Base-by-base conservation (phyloP, 2,797 vertebrate genomes). In the Squalus acanthias region DNA sequence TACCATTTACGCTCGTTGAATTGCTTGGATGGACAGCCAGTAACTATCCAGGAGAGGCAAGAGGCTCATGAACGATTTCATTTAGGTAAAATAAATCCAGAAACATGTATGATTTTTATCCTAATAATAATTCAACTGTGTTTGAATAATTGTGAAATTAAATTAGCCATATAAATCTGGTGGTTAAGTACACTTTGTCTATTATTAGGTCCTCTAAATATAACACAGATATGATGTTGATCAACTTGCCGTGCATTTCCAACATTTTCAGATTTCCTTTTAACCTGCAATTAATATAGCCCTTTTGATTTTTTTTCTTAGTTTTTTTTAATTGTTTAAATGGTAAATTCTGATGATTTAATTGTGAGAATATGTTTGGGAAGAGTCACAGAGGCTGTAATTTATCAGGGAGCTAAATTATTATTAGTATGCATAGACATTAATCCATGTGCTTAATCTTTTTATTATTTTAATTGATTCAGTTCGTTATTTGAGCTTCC, bases 1-100 rank as follows among this genome's bases (percentile, higher is more conserved):
- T 99, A 98, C 97, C 98, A 99, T 96, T 96, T 99, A 96, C 97
- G 98, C 96, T 98, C 98, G 0, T 96, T 99, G 96, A 98, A 98
- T 96, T 97, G 96, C 96, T 97, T 99, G 97, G 98, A 99, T 96
- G 98, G 98, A 26, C 98, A 97, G 94, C 97, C 97, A 96, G 97
- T 99, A 97, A 98, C 97, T 46, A 97, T 97, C 65, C 96, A 96
- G 6, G 98, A 98, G 96, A 97, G 98, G 97, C 98, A 98, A 63
- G 96, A 98, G 94, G 98, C 98, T 95, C 97, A 98, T 39, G 97
- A 98, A 67, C 98, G 98, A 96, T 98, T 99, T 97, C 97, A 98
- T 97, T 97, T 98, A 97, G 98, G 98, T 99, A 98, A 97, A 95
- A 6, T 20, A 95, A 95, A 12, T 69, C n/a, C 60, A n/a, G 12